Evolutionary conservation across 2,888 invertebrate genomes (phyloP).

Genomic region (Morpho deidamia): DNA sequence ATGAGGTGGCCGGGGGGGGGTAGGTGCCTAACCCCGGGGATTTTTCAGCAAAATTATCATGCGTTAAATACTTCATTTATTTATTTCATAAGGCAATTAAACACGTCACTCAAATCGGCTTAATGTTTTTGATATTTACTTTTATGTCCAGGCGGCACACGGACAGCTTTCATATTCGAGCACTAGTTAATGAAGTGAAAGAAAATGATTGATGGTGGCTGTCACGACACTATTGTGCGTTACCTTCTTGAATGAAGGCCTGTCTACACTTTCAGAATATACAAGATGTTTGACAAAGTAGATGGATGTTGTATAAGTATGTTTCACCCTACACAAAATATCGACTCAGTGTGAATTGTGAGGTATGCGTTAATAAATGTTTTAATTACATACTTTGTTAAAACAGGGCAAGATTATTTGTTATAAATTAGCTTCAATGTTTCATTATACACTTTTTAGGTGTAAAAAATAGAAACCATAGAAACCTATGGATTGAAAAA

Average conservation of each 20-base stretch:
- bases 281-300: constrained; percentile 8
- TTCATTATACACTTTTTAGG: no score
- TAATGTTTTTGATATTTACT: constrained; percentile 3
- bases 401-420: no score
- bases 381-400: no score
- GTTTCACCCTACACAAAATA: no score
- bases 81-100: background rate
- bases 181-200: constrained; percentile 63
- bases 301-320: background rate
- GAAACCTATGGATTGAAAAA: no score
- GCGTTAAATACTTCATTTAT: background rate
- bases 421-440: no score
- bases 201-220: constrained; percentile 64
- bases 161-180: constrained; percentile 14
- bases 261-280: constrained; percentile 10
- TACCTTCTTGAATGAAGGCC: constrained; percentile 40
- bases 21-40: no score
- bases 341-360: no score
- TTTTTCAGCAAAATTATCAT: no score
- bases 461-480: no score
- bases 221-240: constrained; percentile 38
- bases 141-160: constrained; percentile 5
- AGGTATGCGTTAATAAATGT: no score
- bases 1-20: no score
- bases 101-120: constrained; percentile 5